Base-by-base conservation (phyloP, 2,113 vertebrate genomes). In the Osmerus eperlanus region DNA sequence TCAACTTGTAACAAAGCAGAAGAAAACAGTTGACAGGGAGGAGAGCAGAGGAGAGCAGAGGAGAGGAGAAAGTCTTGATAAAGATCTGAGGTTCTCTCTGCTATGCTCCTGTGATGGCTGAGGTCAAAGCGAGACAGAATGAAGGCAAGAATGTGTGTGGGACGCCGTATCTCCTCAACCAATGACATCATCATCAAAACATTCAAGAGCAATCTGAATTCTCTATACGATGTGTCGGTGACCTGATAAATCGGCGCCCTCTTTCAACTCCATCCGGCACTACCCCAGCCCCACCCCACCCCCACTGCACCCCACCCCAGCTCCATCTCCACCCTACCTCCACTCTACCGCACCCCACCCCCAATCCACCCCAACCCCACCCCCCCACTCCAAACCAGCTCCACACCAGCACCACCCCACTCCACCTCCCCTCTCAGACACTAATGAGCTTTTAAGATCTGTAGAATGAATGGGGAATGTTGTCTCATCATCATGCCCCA, bases 21-120 rank as follows among this genome's bases (percentile, higher is more conserved):
- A 28, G 13, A 23, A 9, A 32, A 12, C 41, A 47, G 41, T 47
- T 47, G 41, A 47, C 41, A 47, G 41, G 41, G 9, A 47, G 41
- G 41, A 5, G 41, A 11, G 41, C 8, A 12, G 41, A 47, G 41
- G 62, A 16, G 58, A 61, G 32, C 21, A 55, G n/a, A 18, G 29
- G 62, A 55, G n/a, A 18, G 29, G 62, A 16, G 58, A 61, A 68
- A 65, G 63, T 63, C 71, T 32, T 4, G 76, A 79, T 77, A 73
- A 36, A 19, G 41, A 76, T 78, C 81, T 68, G 67, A 73, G 68
- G 32, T 74, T 66, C 65, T 56, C 73, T 71, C 67, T 71, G 75
- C 72, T 74, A 67, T 59, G n/a, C 59, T 36, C 68, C 68, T 51
- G 32, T 64, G 61, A 25, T 32, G 18, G 15, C 76, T 75, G 52